phyloP scores from a whole-genome alignment of 2,113 vertebrate species.

The Rattus norvegicus region DNA sequence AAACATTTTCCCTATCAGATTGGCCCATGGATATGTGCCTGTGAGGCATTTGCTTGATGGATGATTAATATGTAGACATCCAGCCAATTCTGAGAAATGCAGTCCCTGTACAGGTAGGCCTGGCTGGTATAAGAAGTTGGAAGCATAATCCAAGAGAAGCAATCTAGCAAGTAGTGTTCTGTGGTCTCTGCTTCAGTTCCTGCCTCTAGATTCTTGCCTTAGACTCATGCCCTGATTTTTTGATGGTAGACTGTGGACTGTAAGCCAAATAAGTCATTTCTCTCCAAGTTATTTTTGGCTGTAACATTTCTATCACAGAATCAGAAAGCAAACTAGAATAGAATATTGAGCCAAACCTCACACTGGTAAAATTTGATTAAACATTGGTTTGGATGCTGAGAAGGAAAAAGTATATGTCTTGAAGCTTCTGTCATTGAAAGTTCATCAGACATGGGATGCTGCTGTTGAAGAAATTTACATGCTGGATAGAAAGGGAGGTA shows the following conservation, averaged over 20 bases:
- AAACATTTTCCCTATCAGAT: not conserved
- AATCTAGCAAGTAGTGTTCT: not conserved
- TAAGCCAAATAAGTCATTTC: not conserved
- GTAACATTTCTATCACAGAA: not conserved
- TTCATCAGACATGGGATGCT: constrained; percentile 4
- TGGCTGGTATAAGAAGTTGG: not conserved
- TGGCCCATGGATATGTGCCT: not conserved
- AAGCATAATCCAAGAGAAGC: not conserved
- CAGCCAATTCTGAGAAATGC: not conserved
- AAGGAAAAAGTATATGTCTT: not conserved
- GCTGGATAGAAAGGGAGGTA: not conserved
- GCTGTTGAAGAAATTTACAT: not conserved
- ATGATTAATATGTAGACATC: not conserved
- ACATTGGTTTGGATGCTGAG: not conserved
- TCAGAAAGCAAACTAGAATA: not conserved
- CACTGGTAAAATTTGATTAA: not conserved
- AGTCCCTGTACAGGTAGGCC: too few relatives aligned
- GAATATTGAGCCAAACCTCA: not conserved
- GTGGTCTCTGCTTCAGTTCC: not conserved
- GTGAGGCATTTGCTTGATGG: not conserved
- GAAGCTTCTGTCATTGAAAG: not conserved
- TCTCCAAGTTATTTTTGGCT: not conserved
- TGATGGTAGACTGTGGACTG: not conserved
- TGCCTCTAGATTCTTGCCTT: not conserved
- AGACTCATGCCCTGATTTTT: not conserved